Evolutionary conservation across 2,888 invertebrate genomes (phyloP).

Genomic region (Drosophila subsilvestris): DNA sequence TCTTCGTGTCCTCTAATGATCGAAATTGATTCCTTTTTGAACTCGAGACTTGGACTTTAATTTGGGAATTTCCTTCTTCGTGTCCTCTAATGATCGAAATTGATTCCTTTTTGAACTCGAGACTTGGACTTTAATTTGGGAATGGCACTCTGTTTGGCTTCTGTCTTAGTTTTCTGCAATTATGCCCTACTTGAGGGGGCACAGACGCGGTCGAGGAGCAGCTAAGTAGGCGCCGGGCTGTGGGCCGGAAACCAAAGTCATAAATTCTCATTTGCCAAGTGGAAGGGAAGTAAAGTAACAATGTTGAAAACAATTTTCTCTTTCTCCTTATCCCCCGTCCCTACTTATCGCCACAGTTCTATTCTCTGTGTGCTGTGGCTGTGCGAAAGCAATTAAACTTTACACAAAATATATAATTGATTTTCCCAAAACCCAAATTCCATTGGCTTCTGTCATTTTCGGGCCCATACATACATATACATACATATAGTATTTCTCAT

Average conservation of each 20-base stretch:
- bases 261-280: constrained; percentile 60
- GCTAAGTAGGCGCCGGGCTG: constrained; percentile 42
- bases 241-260: constrained; percentile 43
- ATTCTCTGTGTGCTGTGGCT: constrained; percentile 3
- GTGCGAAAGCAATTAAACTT: constrained; percentile 46
- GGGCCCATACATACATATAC: not conserved
- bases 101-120: not conserved
- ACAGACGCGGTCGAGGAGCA: not conserved
- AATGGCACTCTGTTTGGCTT: constrained; percentile 39
- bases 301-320: constrained; percentile 33
- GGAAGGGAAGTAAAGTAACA: constrained; percentile 2
- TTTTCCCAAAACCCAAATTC: constrained; percentile 24
- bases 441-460: constrained; percentile 22
- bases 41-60: constrained; percentile 44
- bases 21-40: not conserved
- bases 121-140: constrained; percentile 51
- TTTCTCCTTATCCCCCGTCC: not conserved
- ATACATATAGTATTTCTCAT: constrained; percentile 4
- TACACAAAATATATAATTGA: constrained; percentile 45
- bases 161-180: constrained; percentile 57
- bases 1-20: not conserved
- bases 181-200: constrained; percentile 46
- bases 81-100: not conserved
- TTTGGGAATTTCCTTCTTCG: constrained; percentile 52
- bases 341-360: not conserved